These are phyloP conservation scores for Galendromus occidentalis DNA, from an alignment of 1,140 invertebrate species.

Conservation along the genomic window DNA sequence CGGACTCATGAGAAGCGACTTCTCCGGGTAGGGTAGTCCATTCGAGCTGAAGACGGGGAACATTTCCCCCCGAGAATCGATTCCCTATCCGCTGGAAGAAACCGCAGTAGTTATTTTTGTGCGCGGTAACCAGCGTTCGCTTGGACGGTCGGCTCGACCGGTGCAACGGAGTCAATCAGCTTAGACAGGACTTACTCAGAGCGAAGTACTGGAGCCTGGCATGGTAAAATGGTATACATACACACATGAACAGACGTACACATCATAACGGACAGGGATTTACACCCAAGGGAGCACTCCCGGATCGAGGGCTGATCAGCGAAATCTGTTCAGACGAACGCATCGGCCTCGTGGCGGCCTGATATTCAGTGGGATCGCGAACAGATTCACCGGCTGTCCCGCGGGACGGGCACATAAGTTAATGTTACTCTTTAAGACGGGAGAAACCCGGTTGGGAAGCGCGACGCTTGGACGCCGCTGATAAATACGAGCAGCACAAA, in stretches of 20 bases:
- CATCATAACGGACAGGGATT: not conserved
- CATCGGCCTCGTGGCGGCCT: too few relatives aligned
- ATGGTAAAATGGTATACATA: slow-evolving; percentile 5
- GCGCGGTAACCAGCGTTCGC: not conserved
- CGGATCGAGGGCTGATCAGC: not conserved
- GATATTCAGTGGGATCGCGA: too few relatives aligned
- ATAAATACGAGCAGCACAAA: too few relatives aligned
- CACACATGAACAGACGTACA: not conserved
- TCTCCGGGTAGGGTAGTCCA: not conserved
- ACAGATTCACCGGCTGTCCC: too few relatives aligned
- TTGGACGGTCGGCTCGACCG: not conserved
- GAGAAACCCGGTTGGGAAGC: too few relatives aligned
- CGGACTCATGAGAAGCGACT: too few relatives aligned
- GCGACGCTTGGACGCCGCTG: too few relatives aligned
- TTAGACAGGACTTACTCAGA: not conserved
- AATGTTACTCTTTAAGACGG: too few relatives aligned
- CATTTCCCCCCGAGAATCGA: not conserved
- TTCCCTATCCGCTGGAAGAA: not conserved
- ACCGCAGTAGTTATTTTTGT: not conserved
- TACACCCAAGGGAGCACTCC: not conserved
- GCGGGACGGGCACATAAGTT: too few relatives aligned
- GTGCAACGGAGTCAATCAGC: too few relatives aligned
- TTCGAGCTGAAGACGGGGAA: not conserved
- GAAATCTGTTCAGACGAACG: too few relatives aligned
- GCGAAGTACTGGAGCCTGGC: slow-evolving; percentile 3